Evolutionary conservation across 2,888 invertebrate genomes (phyloP), one percentile per base, ranked within the genome.

Genomic region (Hypena proboscidalis): DNA sequence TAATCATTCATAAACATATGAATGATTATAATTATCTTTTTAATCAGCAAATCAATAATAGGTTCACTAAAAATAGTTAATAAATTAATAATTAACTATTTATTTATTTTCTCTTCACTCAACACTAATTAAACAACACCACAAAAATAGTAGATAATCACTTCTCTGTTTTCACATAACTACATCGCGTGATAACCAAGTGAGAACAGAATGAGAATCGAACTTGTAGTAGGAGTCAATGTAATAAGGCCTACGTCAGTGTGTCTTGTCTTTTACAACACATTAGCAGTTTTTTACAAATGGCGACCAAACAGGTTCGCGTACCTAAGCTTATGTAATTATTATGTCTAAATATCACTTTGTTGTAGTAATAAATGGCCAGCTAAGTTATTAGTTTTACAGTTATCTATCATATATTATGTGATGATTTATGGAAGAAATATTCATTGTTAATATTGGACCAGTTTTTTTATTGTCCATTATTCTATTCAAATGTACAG

Each of bases 201-300:
- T 58, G 64, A 45, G 29, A 45, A 38, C 14, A 3, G 7, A 2
- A 3, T 33, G 31, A 34, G 53, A 50, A 52, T 10, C 2, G 6
- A 1, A 30, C 23, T 15, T 19, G 9, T 53, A 35, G 59, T 62
- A 39, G 2, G 22, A 4, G 19, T 14, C 9, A 7, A 11, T 6
- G 29, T 4, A 6, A 33, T 38, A 11, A 11, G 8, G 25, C 7
- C 23, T 31, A 46, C 49, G 23, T 46, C 35, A 2, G 41, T 58
- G 55, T 36, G 44, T 32, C 20, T 23, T 6, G 14, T 29, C 9
- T 11, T 33, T 11, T 29, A 19, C 17, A 13, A 36, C 35, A 51
- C 50, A 50, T 55, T 45, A 26, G 55, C 55, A 31, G 38, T 57
- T 63, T 59, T 60, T 58, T 58, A 34, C n/a, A 25, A 22, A 33